Percentiles rank a stretch among this genome's conserved stretches.
These are phyloP conservation scores for Stomatorhinus ivindoensis DNA, from an alignment of 2,113 vertebrate genomes.

Conservation along the genomic window DNA sequence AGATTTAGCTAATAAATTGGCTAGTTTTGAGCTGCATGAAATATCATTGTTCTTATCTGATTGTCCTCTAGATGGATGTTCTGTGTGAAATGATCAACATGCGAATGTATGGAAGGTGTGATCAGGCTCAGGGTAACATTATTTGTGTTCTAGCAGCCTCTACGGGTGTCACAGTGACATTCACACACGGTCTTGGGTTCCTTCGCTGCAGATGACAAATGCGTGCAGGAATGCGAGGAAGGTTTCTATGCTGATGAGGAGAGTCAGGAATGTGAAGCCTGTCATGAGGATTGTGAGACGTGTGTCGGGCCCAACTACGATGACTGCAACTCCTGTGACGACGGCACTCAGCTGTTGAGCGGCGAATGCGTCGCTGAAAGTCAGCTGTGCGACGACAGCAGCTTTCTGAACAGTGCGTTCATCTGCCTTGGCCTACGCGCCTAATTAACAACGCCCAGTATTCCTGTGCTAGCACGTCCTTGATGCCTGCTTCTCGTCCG, in stretches of 20 bases:
- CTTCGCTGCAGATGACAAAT: slow-evolving; percentile 27
- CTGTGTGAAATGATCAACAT: neutral
- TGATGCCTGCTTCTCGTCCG: neutral
- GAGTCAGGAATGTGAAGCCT: slow-evolving; percentile 67
- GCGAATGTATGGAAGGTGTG: neutral
- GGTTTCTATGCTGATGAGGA: slow-evolving; percentile 67
- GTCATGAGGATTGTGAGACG: slow-evolving; percentile 63
- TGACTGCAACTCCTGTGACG: slow-evolving; percentile 68
- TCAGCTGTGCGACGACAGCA: slow-evolving; percentile 30
- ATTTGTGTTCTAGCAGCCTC: neutral
- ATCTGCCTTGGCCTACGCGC: neutral
- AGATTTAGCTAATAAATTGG: neutral
- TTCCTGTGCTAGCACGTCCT: neutral
- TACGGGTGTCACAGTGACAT: neutral
- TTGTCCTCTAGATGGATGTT: neutral
- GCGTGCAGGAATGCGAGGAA: slow-evolving; percentile 60
- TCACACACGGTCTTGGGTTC: too few relatives aligned
- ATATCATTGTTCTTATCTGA: neutral
- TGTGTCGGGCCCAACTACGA: slow-evolving; percentile 61
- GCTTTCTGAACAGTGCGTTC: slow-evolving; percentile 63
- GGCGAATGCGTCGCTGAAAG: slow-evolving; percentile 57
- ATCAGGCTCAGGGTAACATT: neutral
- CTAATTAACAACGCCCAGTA: neutral
- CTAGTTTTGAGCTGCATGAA: neutral
- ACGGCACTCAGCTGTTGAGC: slow-evolving; percentile 25